Conservation (phyloP, 2,113 vertebrate species). For the Clarias batrachus region DNA sequence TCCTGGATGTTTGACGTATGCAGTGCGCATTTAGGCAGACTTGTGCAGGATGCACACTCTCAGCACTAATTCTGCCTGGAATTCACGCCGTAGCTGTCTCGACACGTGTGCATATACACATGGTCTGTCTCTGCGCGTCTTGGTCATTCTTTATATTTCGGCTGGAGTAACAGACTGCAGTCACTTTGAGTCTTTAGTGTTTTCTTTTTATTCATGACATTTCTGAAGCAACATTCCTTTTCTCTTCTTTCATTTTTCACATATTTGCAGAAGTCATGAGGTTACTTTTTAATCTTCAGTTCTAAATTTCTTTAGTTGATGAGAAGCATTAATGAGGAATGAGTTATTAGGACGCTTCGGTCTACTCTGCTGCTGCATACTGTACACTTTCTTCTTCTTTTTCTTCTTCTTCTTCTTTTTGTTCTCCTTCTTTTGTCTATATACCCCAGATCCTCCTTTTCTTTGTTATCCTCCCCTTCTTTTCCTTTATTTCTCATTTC, state of each 20-base stretch:
- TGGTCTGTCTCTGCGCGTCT: neutral
- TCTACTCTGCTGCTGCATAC: neutral
- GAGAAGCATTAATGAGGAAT: neutral
- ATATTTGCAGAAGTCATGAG: neutral
- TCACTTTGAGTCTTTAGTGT: neutral
- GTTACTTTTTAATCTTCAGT: neutral
- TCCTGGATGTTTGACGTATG: conserved; percentile 23
- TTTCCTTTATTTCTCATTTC: no score
- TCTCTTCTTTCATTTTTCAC: neutral
- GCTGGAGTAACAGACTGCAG: neutral
- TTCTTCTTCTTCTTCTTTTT: no score
- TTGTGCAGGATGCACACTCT: neutral
- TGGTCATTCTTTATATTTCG: neutral
- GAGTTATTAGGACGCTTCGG: no score
- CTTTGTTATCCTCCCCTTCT: no score
- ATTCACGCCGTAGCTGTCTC: neutral
- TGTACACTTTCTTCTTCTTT: neutral
- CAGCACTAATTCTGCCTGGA: conserved; percentile 22
- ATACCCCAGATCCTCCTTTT: no score
- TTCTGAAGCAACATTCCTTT: neutral
- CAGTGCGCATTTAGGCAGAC: neutral
- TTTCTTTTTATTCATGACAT: neutral
- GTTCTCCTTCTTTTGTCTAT: no score
- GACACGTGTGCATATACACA: neutral
- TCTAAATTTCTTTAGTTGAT: neutral